A percentile compares a stretch with the other conserved stretches of the same genome.
Conservation (phyloP, 2,113 vertebrate genomes). For the Tyrannus savana region DNA sequence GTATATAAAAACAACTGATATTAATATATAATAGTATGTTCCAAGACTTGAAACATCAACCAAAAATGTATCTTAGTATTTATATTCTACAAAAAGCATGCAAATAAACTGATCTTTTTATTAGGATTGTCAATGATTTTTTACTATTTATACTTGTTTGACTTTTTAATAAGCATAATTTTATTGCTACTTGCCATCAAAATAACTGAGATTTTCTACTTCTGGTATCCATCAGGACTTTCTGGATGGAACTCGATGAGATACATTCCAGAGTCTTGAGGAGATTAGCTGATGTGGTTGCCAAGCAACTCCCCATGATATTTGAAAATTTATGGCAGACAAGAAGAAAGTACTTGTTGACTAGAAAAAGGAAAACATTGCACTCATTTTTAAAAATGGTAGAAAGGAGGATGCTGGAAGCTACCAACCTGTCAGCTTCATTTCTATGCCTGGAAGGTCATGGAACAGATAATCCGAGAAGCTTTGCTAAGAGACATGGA, state of each 20-base stretch:
- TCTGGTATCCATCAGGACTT: not conserved
- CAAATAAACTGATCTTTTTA: not conserved
- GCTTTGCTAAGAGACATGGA: not conserved
- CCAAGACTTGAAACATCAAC: not conserved
- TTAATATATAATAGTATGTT: not conserved
- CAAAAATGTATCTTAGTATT: not conserved
- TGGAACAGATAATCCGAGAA: not conserved
- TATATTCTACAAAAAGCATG: not conserved
- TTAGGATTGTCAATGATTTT: not conserved
- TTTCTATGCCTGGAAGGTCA: not conserved
- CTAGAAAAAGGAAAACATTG: not conserved
- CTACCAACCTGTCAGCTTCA: not conserved
- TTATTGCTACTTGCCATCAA: not conserved
- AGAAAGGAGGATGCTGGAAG: not conserved
- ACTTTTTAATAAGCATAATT: not conserved
- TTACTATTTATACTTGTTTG: not conserved
- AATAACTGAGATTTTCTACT: not conserved
- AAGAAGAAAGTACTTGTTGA: not conserved
- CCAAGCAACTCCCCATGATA: not conserved
- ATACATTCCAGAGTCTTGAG: not conserved
- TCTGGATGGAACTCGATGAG: not conserved
- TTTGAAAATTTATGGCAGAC: not conserved
- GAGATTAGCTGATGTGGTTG: not conserved
- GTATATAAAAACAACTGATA: not conserved
- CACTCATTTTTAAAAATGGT: not conserved